phyloP scores from a whole-genome alignment of 64 coral and sea anemone genomes.

The Stylophora pistillata region DNA sequence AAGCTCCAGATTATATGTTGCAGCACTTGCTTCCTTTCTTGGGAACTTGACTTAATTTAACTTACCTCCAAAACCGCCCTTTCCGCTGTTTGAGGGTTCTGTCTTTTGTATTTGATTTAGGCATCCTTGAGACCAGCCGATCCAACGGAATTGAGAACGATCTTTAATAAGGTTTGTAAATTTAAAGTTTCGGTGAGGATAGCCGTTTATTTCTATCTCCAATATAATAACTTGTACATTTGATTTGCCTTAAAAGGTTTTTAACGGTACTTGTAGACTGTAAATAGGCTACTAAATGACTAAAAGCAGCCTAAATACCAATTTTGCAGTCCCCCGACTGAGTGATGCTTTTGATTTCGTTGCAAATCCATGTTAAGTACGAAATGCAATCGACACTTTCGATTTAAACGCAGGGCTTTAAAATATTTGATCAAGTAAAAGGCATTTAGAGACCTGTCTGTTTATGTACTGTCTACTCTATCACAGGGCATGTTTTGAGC shows the following conservation, averaged over 20 bases:
- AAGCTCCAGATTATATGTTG: neutral
- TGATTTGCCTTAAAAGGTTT: neutral
- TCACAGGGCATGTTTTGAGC: too few relatives aligned
- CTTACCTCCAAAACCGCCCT: neutral
- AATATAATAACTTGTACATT: too few relatives aligned
- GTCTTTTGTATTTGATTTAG: conserved; percentile 30
- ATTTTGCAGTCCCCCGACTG: neutral
- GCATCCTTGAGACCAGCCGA: conserved; percentile 87
- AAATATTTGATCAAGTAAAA: too few relatives aligned
- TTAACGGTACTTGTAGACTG: neutral
- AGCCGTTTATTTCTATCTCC: too few relatives aligned
- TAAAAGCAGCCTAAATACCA: neutral
- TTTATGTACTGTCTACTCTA: too few relatives aligned
- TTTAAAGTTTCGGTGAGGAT: too few relatives aligned
- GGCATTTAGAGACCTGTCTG: too few relatives aligned
- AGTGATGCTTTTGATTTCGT: neutral
- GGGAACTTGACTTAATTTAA: neutral
- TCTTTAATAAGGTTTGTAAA: conserved; percentile 80
- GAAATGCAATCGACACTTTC: neutral
- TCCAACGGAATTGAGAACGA: conserved; percentile 61
- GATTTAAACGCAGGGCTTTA: too few relatives aligned
- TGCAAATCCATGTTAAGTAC: too few relatives aligned
- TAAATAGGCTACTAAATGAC: neutral
- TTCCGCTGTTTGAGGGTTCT: neutral
- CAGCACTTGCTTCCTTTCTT: neutral